phyloP scores from a whole-genome alignment of 2,113 vertebrate genomes.

The Argyrosomus japonicus region DNA sequence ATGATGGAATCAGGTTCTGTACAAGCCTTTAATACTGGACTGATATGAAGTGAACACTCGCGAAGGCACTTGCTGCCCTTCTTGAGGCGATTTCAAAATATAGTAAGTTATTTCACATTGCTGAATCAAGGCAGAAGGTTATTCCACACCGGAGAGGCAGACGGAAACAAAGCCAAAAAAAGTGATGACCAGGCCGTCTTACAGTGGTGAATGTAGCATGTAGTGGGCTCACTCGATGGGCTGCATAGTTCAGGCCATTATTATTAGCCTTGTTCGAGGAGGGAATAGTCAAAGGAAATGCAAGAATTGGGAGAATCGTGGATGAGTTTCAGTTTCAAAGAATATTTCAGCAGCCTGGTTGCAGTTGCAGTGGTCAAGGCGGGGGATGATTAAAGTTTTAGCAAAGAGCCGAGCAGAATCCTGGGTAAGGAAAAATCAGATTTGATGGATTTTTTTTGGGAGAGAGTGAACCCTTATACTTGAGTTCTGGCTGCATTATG shows the following conservation, averaged over 20 bases:
- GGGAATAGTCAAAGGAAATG: background rate
- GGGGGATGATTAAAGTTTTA: conserved; percentile 48
- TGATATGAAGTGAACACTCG: background rate
- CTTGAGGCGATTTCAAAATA: background rate
- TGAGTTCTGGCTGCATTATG: conserved; percentile 6
- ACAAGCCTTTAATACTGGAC: background rate
- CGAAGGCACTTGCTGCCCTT: background rate
- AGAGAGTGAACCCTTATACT: background rate
- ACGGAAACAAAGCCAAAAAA: background rate
- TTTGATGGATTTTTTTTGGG: conserved; percentile 38
- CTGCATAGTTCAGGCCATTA: background rate
- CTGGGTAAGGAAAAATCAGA: background rate
- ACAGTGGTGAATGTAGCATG: no score
- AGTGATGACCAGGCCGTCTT: background rate
- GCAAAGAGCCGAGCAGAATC: conserved; percentile 1
- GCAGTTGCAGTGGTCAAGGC: conserved; percentile 5
- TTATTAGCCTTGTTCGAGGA: background rate
- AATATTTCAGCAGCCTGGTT: conserved; percentile 15
- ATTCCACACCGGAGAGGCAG: background rate
- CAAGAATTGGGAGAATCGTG: background rate
- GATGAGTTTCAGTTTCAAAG: conserved; percentile 13
- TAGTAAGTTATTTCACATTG: background rate
- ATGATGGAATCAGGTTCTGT: background rate
- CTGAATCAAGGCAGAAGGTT: background rate
- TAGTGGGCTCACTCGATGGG: background rate